Base-by-base conservation (phyloP, 2,888 invertebrate genomes). In the Petrophora chlorosata region DNA sequence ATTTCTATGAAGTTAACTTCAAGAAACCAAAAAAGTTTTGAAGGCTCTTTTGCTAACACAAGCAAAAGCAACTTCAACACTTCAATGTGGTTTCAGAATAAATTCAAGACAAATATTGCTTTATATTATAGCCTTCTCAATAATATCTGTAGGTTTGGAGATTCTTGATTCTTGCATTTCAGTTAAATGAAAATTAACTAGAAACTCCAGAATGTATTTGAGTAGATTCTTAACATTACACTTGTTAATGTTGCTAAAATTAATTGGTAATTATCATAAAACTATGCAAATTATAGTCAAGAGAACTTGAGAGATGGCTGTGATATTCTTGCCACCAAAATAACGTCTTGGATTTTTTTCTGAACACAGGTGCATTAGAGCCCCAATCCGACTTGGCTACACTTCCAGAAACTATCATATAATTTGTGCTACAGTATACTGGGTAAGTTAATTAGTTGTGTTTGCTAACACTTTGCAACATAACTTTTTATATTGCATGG, bases 341-440 rank as follows among this genome's bases (percentile, higher is more conserved):
- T 75, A 56, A 78, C 67, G 80, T 82, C 82, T 83, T 55, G 55
- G 55, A 58, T 58, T 53, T 57, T 55, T 48, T 86, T 85, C 80
- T 81, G 62, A 64, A 77, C 63, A 55, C 84, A 85, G 85, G 78
- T 78, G 56, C 60, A 56, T 61, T 69, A 65, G 73, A 70, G 70
- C 69, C 73, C 67, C 75, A 70, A 65, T 58, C 61, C 65, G 10
- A 34, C 70, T 73, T 77, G 82, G 76, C 76, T 72, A 75, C 79
- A 82, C 68, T 79, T 75, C 80, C 72, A 65, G 76, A 68, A 19
- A n/a, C 45, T 62, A 35, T 33, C 43, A 50, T 46, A 41, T 49
- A 36, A 53, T 44, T 32, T 55, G 41, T 52, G 33, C 40, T 39
- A 39, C 29, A 19, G 16, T 23, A 36, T 15, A 47, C 44, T 5